Conservation (phyloP, 2,113 vertebrate genomes). For the Calypte anna region DNA sequence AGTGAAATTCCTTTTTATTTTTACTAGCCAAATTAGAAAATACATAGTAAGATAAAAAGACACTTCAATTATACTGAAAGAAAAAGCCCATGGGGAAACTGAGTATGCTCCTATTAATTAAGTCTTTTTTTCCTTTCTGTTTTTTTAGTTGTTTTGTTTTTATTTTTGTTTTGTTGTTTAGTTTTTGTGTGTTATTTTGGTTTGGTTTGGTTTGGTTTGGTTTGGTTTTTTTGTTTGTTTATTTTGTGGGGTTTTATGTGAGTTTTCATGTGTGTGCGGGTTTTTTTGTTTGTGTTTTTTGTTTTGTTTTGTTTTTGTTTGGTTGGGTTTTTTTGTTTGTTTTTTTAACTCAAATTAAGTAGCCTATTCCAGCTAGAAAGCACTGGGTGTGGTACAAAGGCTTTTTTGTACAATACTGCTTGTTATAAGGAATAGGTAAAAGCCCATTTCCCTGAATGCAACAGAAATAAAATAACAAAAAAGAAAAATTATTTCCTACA, state of each 20-base stretch:
- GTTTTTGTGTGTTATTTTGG: too few relatives aligned
- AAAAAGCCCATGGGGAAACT: not conserved
- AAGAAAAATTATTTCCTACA: not conserved
- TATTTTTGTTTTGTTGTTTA: too few relatives aligned
- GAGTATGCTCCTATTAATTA: not conserved
- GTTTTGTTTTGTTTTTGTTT: too few relatives aligned
- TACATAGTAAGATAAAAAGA: not conserved
- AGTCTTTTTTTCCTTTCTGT: not conserved
- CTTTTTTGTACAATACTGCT: not conserved
- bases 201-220: too few relatives aligned
- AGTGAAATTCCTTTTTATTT: not conserved
- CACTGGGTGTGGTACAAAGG: fast-evolving
- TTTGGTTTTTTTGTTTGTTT: too few relatives aligned
- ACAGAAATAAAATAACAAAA: not conserved
- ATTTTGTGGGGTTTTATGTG: too few relatives aligned
- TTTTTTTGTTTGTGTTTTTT: not conserved
- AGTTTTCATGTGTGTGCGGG: too few relatives aligned
- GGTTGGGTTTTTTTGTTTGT: not conserved
- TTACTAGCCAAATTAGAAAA: slow-evolving; percentile 36
- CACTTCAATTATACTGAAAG: not conserved
- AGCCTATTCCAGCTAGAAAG: not conserved
- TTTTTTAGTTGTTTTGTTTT: not conserved
- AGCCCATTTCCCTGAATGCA: not conserved
- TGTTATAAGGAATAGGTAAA: not conserved
- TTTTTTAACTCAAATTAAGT: not conserved